phyloP scores from a whole-genome alignment of 2,888 invertebrate species.

The Chelonus formosanus region DNA sequence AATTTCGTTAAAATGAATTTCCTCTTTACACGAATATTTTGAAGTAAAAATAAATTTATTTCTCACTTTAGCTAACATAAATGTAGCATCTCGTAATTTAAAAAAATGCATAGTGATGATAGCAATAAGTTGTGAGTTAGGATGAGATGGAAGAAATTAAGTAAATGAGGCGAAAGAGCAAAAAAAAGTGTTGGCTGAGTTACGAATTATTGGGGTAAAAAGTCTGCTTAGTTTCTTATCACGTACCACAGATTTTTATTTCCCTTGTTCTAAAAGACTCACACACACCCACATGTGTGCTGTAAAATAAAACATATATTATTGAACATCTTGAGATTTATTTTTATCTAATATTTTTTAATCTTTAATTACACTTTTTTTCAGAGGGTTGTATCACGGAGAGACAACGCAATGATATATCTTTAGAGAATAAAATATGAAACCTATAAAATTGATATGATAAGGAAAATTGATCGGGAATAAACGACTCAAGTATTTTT shows the following conservation, averaged over 20 bases:
- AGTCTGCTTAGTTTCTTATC: slow-evolving; percentile 10
- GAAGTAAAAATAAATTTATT: neutral
- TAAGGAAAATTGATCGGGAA: no score
- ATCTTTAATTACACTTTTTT: neutral
- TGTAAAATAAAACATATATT: neutral
- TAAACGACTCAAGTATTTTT: no score
- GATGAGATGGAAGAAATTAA: slow-evolving; percentile 14
- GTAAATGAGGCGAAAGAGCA: neutral
- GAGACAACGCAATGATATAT: no score
- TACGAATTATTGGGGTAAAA: slow-evolving; percentile 7
- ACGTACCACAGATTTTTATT: slow-evolving; percentile 3
- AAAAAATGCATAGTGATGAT: no score
- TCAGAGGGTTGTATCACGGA: neutral
- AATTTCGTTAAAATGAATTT: no score
- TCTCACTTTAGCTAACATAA: no score
- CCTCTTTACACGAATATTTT: neutral
- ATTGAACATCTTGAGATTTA: slow-evolving; percentile 1
- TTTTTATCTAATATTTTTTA: neutral
- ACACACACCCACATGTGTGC: no score
- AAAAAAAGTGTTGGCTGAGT: slow-evolving; percentile 1
- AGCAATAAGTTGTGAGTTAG: slow-evolving; percentile 11
- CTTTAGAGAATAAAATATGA: no score
- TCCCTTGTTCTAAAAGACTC: no score
- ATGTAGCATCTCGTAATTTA: no score
- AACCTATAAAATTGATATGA: no score